These are phyloP conservation scores for Drosophila sproati DNA, from an alignment of 1,140 invertebrate species.

Conservation along the genomic window DNA sequence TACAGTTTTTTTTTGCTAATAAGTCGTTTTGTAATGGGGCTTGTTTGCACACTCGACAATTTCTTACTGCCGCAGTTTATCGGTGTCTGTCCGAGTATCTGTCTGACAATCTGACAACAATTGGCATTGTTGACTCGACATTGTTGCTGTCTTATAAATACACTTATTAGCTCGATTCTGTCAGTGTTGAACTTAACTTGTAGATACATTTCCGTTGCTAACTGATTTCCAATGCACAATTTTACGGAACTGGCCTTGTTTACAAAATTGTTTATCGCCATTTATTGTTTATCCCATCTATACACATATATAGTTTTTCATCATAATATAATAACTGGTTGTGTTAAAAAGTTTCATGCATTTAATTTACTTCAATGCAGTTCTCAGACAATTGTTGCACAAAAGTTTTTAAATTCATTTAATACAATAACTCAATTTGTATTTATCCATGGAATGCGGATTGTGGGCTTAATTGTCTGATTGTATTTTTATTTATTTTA, in stretches of 20 bases:
- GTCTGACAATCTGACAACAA: slow-evolving; percentile 34
- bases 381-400: slow-evolving; percentile 5
- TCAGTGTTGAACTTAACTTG: slow-evolving; percentile 24
- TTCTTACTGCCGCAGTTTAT: slow-evolving; percentile 19
- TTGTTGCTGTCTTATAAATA: slow-evolving; percentile 51
- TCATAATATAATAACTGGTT: slow-evolving; percentile 34
- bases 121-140: slow-evolving; percentile 59
- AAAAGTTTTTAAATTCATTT: slow-evolving; percentile 16
- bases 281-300: background rate
- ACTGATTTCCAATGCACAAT: slow-evolving; percentile 70
- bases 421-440: background rate
- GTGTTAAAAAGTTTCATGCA: slow-evolving; percentile 36
- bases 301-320: no score
- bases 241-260: slow-evolving; percentile 72
- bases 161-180: slow-evolving; percentile 66
- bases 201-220: slow-evolving; percentile 70
- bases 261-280: slow-evolving; percentile 10
- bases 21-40: slow-evolving; percentile 22
- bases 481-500: background rate
- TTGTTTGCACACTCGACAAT: slow-evolving; percentile 12
- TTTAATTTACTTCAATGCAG: slow-evolving; percentile 21
- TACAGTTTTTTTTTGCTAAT: slow-evolving; percentile 21
- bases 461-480: background rate
- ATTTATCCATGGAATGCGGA: slow-evolving; percentile 29
- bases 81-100: background rate